Evolutionary conservation across 2,113 vertebrate species (phyloP).

Genomic region (Thamnophis sirtalis): DNA sequence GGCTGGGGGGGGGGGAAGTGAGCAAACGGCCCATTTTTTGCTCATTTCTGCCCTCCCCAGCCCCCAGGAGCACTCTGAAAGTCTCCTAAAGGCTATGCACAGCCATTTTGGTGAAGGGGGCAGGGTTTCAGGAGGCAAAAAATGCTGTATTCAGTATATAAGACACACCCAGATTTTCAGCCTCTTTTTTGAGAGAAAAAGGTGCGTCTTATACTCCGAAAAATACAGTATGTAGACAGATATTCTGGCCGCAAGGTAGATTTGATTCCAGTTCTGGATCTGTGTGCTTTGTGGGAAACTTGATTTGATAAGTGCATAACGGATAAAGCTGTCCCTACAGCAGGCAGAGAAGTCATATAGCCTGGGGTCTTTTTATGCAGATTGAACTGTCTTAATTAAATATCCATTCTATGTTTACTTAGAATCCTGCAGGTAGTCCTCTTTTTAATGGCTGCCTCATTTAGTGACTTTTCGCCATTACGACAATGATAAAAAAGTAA

Average conservation of each 20-base stretch:
- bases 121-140: no score
- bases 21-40: no score
- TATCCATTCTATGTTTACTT: background rate
- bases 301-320: background rate
- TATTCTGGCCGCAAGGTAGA: background rate
- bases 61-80: no score
- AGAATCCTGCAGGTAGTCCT: background rate
- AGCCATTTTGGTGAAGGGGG: no score
- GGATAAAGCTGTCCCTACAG: background rate
- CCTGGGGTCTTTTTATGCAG: background rate
- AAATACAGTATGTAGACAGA: background rate
- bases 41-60: no score
- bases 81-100: no score
- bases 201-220: no score
- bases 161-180: no score
- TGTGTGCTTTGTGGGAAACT: background rate
- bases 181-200: no score
- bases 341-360: background rate
- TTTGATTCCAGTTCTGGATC: background rate
- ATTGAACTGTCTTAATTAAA: background rate
- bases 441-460: background rate
- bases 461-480: background rate
- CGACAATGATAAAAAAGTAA: background rate
- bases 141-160: no score
- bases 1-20: no score